Evolutionary conservation across 2,888 invertebrate species (phyloP).

Genomic region (Tetheella fluctuosa): DNA sequence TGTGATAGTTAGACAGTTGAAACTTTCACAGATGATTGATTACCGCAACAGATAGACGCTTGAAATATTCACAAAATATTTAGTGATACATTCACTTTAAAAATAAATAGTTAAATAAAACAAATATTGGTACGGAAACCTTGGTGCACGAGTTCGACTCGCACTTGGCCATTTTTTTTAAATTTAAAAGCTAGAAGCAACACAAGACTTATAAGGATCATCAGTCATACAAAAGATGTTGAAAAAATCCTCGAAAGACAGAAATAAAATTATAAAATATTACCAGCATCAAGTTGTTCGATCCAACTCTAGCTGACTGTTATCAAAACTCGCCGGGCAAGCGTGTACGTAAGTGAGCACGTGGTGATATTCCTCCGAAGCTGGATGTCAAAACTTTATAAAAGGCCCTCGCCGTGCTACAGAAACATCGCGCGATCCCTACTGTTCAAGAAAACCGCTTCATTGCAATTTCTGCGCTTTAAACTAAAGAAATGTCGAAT

Average conservation of each 20-base stretch:
- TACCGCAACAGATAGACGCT: too few relatives aligned
- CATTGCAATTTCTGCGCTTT: slow-evolving; percentile 28
- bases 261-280: not conserved
- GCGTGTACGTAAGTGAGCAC: slow-evolving; percentile 58
- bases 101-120: too few relatives aligned
- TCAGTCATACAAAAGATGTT: not conserved
- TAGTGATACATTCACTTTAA: too few relatives aligned
- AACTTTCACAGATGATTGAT: too few relatives aligned
- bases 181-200: too few relatives aligned
- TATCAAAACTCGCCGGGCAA: slow-evolving; percentile 63
- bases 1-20: too few relatives aligned
- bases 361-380: slow-evolving; percentile 58
- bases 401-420: slow-evolving; percentile 61
- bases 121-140: too few relatives aligned
- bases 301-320: slow-evolving; percentile 38
- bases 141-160: too few relatives aligned
- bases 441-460: slow-evolving; percentile 47
- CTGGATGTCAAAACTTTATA: slow-evolving; percentile 69
- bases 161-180: too few relatives aligned
- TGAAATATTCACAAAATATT: too few relatives aligned
- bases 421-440: slow-evolving; percentile 59
- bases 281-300: slow-evolving; percentile 46
- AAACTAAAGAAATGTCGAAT: slow-evolving; percentile 60
- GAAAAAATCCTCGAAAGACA: not conserved
- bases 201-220: too few relatives aligned